Percentiles rank a stretch among this genome's conserved stretches.
Conservation (phyloP, 2,113 vertebrate genomes). For the Forbesichthys agassizii region DNA sequence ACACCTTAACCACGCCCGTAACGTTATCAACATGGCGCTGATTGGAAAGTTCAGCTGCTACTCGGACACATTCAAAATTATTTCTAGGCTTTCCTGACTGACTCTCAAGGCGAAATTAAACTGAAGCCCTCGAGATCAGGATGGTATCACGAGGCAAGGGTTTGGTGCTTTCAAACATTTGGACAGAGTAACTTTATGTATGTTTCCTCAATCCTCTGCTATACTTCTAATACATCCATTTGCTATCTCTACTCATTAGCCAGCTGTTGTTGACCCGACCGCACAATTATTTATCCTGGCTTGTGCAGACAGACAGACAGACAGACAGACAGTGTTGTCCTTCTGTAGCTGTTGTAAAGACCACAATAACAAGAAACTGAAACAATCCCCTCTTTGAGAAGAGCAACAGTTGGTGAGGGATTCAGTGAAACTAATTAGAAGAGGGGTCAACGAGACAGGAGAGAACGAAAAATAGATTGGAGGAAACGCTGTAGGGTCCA, state of each 20-base stretch:
- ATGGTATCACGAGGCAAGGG: too few relatives aligned
- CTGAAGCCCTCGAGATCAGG: too few relatives aligned
- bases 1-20: too few relatives aligned
- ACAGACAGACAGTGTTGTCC: not conserved
- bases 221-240: not conserved
- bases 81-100: too few relatives aligned
- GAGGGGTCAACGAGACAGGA: constrained; percentile 1
- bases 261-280: not conserved
- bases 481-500: constrained; percentile 4
- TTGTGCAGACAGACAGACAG: constrained; percentile 12
- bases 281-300: not conserved
- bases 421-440: constrained; percentile 23
- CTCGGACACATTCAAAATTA: too few relatives aligned
- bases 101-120: too few relatives aligned
- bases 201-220: not conserved
- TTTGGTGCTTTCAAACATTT: too few relatives aligned
- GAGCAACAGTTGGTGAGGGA: not conserved
- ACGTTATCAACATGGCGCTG: too few relatives aligned
- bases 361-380: not conserved
- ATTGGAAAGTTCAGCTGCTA: too few relatives aligned
- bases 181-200: not conserved
- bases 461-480: not conserved
- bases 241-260: not conserved
- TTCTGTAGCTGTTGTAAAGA: constrained; percentile 7
- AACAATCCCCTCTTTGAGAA: constrained; percentile 17